phyloP scores from a whole-genome alignment of 2,113 vertebrate species.

The Pterocles gutturalis region DNA sequence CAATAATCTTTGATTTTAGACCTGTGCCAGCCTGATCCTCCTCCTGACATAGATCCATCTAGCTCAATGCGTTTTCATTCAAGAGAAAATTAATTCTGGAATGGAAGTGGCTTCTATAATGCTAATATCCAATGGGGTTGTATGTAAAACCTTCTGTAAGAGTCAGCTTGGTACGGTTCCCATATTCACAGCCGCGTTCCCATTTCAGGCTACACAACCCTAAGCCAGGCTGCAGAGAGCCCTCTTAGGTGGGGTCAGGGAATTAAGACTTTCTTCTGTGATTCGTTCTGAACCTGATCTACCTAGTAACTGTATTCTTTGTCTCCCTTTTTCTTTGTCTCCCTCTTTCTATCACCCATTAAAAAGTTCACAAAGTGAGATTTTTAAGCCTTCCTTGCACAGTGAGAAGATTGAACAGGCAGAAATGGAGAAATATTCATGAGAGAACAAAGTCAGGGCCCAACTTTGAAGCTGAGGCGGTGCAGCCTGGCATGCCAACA shows the following conservation, averaged over 20 bases:
- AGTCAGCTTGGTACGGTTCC: background rate
- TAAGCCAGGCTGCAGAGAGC: background rate
- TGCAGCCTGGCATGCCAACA: background rate
- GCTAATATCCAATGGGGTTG: background rate
- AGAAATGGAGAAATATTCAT: background rate
- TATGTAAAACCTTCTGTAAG: background rate
- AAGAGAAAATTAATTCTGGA: background rate
- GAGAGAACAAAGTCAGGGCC: background rate
- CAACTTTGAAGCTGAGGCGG: slow-evolving; percentile 9
- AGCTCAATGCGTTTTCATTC: background rate
- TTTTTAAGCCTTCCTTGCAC: background rate
- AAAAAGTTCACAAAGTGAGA: background rate
- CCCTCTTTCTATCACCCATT: background rate
- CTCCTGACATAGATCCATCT: slow-evolving; percentile 33
- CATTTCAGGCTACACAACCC: background rate
- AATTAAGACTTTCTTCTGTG: background rate
- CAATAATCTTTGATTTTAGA: background rate
- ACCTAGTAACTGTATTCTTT: background rate
- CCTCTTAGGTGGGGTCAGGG: background rate
- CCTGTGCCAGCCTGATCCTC: background rate
- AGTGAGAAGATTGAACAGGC: background rate
- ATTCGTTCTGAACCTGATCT: background rate
- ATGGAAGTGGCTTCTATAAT: background rate
- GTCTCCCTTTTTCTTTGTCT: slow-evolving; percentile 33
- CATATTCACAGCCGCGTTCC: background rate